Percentiles rank a stretch among this genome's conserved stretches.
Conservation (phyloP, 2,888 invertebrate genomes). For the Toxonevra muliebris region DNA sequence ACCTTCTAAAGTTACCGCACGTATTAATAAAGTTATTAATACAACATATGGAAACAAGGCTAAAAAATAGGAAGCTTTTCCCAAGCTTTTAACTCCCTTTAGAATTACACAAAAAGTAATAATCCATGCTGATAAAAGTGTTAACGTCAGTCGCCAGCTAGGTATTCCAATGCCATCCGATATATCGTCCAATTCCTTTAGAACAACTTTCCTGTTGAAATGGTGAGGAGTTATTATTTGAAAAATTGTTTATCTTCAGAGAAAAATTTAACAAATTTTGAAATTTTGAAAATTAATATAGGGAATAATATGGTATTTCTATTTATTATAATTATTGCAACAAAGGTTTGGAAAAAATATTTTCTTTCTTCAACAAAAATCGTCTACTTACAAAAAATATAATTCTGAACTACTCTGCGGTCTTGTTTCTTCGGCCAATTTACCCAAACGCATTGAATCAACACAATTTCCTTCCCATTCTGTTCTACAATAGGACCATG, state of each 20-base stretch:
- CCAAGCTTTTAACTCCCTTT: constrained; percentile 79
- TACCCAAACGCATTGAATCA: constrained; percentile 45
- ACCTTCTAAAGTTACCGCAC: constrained; percentile 74
- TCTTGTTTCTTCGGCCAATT: constrained; percentile 10
- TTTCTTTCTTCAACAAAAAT: too few relatives aligned
- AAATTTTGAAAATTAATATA: too few relatives aligned
- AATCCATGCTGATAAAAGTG: constrained; percentile 75
- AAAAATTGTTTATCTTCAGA: too few relatives aligned
- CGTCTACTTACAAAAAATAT: constrained; percentile 68
- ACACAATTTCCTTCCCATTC: constrained; percentile 66
- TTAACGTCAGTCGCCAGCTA: constrained; percentile 75
- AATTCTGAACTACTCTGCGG: constrained; percentile 69
- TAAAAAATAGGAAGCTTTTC: constrained; percentile 88
- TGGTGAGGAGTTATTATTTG: too few relatives aligned
- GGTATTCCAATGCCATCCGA: constrained; percentile 67
- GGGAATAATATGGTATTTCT: too few relatives aligned
- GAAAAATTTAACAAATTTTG: too few relatives aligned
- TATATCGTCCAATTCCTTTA: constrained; percentile 65
- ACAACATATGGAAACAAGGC: constrained; percentile 86
- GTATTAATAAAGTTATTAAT: constrained; percentile 76
- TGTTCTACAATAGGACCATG: constrained; percentile 75
- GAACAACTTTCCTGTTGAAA: constrained; percentile 54
- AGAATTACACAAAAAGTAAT: constrained; percentile 75
- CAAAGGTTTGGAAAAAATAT: too few relatives aligned
- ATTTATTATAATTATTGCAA: too few relatives aligned